Evolutionary conservation across 2,797 vertebrate species (phyloP).

Genomic region (Thalassophryne amazonica): DNA sequence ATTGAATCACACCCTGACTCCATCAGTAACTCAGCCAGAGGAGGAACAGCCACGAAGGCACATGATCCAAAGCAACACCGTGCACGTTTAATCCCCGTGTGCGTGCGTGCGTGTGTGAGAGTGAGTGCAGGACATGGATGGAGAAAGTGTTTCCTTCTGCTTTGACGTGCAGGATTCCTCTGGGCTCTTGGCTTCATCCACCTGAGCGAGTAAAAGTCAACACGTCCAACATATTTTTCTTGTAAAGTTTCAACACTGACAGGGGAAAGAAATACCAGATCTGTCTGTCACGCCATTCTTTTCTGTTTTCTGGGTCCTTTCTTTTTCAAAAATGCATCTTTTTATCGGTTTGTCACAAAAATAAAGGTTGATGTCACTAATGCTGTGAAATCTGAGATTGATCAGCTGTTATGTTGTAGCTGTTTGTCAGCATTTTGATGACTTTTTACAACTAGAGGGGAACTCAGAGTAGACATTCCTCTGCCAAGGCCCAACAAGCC

Average conservation of each 20-base stretch:
- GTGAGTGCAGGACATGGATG: slow-evolving; percentile 11
- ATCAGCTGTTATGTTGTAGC: slow-evolving; percentile 10
- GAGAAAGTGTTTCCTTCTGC: slow-evolving; percentile 44
- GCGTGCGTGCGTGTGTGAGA: slow-evolving; percentile 5
- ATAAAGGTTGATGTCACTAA: slow-evolving; percentile 1
- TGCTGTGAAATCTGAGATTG: neutral
- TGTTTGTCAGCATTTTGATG: slow-evolving; percentile 9
- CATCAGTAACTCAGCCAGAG: slow-evolving; percentile 20
- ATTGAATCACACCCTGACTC: slow-evolving; percentile 34
- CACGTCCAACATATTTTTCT: slow-evolving; percentile 61
- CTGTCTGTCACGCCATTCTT: slow-evolving; percentile 6
- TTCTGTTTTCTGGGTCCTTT: slow-evolving; percentile 1
- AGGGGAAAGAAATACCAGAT: slow-evolving; percentile 10
- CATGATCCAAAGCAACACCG: slow-evolving; percentile 54
- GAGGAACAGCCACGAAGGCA: slow-evolving; percentile 35
- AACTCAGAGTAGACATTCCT: no score
- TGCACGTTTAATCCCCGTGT: slow-evolving; percentile 36
- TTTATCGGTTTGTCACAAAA: slow-evolving; percentile 22
- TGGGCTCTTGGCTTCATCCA: slow-evolving; percentile 51
- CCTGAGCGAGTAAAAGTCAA: slow-evolving; percentile 62
- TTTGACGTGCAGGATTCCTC: slow-evolving; percentile 52
- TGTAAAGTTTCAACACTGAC: slow-evolving; percentile 45
- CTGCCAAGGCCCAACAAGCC: no score
- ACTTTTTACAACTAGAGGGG: no score
- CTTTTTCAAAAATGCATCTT: neutral